Conservation (phyloP, 2,113 vertebrate species). For the Sceloporus tristichus region DNA sequence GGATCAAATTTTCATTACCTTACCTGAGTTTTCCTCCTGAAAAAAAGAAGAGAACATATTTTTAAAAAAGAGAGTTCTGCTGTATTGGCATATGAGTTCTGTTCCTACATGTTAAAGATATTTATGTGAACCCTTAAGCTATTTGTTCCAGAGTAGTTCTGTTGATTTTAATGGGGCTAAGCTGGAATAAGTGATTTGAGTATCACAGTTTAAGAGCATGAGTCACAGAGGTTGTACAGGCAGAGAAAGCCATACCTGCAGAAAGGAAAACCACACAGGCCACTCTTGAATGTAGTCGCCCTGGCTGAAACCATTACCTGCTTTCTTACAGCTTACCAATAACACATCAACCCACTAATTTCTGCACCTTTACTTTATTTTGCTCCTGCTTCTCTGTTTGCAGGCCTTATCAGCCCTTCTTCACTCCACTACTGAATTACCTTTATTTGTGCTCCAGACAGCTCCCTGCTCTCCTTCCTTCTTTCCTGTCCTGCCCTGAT, state of each 20-base stretch:
- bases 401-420: background rate
- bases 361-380: background rate
- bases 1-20: slow-evolving; percentile 73
- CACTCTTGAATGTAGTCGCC: background rate
- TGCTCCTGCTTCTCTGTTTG: background rate
- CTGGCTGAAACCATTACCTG: background rate
- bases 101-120: slow-evolving; percentile 78
- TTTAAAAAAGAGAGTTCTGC: slow-evolving; percentile 79
- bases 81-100: slow-evolving; percentile 82
- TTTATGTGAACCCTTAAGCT: slow-evolving; percentile 11
- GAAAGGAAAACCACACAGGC: background rate
- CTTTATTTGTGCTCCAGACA: background rate
- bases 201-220: slow-evolving; percentile 3
- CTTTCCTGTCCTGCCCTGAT: background rate
- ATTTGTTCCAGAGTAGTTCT: background rate
- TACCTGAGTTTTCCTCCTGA: slow-evolving; percentile 77
- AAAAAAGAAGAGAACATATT: slow-evolving; percentile 79
- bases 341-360: background rate
- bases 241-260: background rate
- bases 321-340: background rate
- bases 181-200: slow-evolving; percentile 3
- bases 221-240: slow-evolving; percentile 15
- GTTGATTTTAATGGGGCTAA: background rate
- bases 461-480: background rate
- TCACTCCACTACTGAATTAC: background rate